Conservation (phyloP, 92 coral and sea anemone genomes). For the Paragorgia papillata region DNA sequence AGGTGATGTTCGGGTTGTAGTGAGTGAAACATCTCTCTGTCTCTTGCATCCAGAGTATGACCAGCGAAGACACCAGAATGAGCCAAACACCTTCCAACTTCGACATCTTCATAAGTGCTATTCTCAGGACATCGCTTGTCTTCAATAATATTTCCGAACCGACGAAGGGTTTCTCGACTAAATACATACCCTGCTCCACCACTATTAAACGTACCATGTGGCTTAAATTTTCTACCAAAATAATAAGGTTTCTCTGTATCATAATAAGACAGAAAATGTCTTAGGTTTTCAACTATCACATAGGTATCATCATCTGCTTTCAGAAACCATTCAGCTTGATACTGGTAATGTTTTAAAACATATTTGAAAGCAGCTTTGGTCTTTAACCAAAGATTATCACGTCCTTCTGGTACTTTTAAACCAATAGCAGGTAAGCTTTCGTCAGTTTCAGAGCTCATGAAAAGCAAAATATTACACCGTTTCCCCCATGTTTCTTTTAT, state of each 20-base stretch:
- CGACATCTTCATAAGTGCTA: slow-evolving; percentile 84
- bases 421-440: slow-evolving; percentile 77
- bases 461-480: slow-evolving; percentile 76
- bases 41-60: slow-evolving; percentile 71
- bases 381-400: slow-evolving; percentile 79
- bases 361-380: slow-evolving; percentile 96
- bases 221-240: slow-evolving; percentile 82
- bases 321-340: slow-evolving; percentile 93
- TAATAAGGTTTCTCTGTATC: slow-evolving; percentile 76
- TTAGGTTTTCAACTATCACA: slow-evolving; percentile 84
- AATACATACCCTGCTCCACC: slow-evolving; percentile 98
- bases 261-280: slow-evolving; percentile 66
- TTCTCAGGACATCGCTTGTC: slow-evolving; percentile 67
- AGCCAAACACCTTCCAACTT: slow-evolving; percentile 84
- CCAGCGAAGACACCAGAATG: slow-evolving; percentile 73
- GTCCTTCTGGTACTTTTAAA: slow-evolving; percentile 80
- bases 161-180: slow-evolving; percentile 77
- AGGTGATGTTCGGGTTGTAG: slow-evolving; percentile 92
- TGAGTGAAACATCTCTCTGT: slow-evolving; percentile 89
- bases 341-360: slow-evolving; percentile 68
- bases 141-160: slow-evolving; percentile 70
- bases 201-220: slow-evolving; percentile 81
- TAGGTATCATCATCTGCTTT: slow-evolving; percentile 95
- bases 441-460: slow-evolving; percentile 89
- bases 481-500: slow-evolving; percentile 98